Percentiles rank a stretch among this genome's conserved stretches.
phyloP scores from a whole-genome alignment of 1,140 invertebrate genomes.

The Pentalonia nigronervosa region DNA sequence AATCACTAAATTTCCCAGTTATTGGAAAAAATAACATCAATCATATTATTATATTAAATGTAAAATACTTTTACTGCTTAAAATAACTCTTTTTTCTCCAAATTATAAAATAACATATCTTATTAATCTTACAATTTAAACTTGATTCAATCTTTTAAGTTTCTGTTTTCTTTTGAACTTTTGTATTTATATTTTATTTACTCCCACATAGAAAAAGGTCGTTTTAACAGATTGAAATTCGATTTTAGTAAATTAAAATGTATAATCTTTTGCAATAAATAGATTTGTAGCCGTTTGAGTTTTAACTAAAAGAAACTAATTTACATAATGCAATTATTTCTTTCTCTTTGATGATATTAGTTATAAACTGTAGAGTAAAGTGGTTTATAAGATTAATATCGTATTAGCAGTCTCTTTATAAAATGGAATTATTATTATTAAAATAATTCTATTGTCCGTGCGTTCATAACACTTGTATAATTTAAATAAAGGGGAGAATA shows the following conservation, averaged over 20 bases:
- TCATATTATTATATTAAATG: background rate
- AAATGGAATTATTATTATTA: background rate
- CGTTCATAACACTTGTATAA: background rate
- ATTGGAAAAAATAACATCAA: background rate
- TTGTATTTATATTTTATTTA: background rate
- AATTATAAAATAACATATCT: background rate
- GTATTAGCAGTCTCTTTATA: background rate
- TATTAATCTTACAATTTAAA: background rate
- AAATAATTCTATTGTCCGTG: background rate
- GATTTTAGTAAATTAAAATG: constrained; percentile 22
- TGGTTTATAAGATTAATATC: constrained; percentile 10
- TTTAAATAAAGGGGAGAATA: background rate
- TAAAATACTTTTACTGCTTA: background rate
- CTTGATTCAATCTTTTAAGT: background rate
- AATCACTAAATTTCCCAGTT: background rate
- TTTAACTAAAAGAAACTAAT: constrained; percentile 18
- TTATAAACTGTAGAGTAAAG: background rate
- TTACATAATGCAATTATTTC: constrained; percentile 1
- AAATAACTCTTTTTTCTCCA: background rate
- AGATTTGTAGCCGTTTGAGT: background rate
- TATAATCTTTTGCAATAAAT: background rate
- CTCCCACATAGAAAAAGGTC: background rate
- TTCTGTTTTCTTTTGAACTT: background rate
- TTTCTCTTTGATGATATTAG: constrained; percentile 8
- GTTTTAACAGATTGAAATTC: background rate